These are phyloP conservation scores for Glossophaga mutica DNA, from an alignment of 2,797 vertebrate species.

Conservation along the genomic window DNA sequence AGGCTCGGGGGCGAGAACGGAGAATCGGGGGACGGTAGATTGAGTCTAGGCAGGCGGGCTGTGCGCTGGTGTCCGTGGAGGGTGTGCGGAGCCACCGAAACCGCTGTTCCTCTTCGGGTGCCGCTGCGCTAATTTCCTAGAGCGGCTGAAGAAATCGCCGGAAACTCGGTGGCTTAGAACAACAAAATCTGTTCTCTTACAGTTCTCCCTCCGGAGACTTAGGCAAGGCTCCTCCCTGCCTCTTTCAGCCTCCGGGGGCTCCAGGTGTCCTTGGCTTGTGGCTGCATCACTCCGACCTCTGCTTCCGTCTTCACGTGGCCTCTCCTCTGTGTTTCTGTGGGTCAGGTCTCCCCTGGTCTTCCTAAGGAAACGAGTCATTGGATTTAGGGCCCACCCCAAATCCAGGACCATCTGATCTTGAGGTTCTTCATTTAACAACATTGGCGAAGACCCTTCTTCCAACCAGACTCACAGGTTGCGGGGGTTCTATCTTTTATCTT, in stretches of 20 bases:
- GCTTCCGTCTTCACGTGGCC: not conserved
- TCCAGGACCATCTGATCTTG: not conserved
- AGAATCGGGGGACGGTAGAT: fast-evolving
- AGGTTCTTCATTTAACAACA: not conserved
- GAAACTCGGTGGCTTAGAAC: not conserved
- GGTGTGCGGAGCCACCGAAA: fast-evolving
- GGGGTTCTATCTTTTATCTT: not conserved
- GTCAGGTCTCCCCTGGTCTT: not conserved
- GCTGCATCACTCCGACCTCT: fast-evolving
- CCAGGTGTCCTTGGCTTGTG: not conserved
- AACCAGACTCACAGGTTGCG: not conserved
- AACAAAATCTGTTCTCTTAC: not conserved
- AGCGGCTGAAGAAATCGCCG: not conserved
- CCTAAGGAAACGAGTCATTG: not conserved
- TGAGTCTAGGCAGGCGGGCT: no score
- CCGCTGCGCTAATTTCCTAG: fast-evolving
- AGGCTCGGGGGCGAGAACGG: not conserved
- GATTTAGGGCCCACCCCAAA: not conserved
- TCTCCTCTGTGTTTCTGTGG: not conserved
- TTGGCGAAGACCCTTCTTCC: not conserved
- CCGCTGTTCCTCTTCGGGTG: not conserved
- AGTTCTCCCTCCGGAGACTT: not conserved
- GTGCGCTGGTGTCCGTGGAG: fast-evolving
- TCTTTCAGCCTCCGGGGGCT: not conserved
- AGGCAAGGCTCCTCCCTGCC: not conserved